Base-by-base conservation (phyloP, 2,113 vertebrate genomes). In the Piprites chloris region DNA sequence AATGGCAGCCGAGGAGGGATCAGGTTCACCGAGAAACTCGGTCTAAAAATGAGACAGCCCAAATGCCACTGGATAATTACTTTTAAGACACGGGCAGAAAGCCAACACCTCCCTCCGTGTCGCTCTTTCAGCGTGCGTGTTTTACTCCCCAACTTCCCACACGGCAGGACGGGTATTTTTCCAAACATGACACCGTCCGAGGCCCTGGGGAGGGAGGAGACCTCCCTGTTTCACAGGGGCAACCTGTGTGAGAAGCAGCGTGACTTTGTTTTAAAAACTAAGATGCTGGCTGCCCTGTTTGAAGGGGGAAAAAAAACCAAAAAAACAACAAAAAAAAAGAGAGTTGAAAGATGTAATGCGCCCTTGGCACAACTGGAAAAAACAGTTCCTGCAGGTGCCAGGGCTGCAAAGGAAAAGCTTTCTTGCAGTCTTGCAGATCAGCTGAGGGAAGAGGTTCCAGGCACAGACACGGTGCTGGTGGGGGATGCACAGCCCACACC, bases 231-330 rank as follows among this genome's bases (percentile, higher is more conserved):
- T 50, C 11, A 32, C 28, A 53, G 17, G 17, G n/a, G 49, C 5
- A 19, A 53, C 20, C 1, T 6, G 3, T 0, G 0, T 0, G 50
- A 32, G 30, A 24, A 32, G 16, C 0, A 2, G 13, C 0, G 9
- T 2, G 32, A 27, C 27, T 17, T 28, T 3, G 11, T 8, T n/a
- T 3, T 5, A 14, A 41, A 41, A 52, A n/a, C 13, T 2, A 7
- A 33, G 73, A 37, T 9, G 50, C 8, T 37, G 20, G 83, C 17
- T 3, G 32, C 8, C 44, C 13, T 3, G 53, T 15, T 63, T 30
- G 30, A 37, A 39, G 2, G 46, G 42, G 42, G 7, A 44, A 44
- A 44, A 44, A 44, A 44, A 44, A 47, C n/a, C n/a, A n/a, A 47
- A 47, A 11, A 47, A 47, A 46, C 17, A 22, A 21, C 20, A 49